Evolutionary conservation across 2,888 invertebrate species (phyloP).

Genomic region (Ornithoptera alexandrae): DNA sequence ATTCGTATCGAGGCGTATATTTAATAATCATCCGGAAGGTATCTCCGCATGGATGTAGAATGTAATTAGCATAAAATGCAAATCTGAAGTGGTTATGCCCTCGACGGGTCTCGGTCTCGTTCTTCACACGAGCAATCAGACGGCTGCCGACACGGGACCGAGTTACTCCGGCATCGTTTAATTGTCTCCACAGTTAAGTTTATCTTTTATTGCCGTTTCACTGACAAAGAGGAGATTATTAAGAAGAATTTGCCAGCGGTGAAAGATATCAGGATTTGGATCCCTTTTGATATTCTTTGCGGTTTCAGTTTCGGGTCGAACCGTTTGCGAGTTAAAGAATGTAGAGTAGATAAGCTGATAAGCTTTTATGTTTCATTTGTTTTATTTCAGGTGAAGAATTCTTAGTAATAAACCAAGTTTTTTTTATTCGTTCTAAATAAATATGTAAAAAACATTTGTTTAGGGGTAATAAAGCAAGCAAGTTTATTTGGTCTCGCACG

Average conservation of each 20-base stretch:
- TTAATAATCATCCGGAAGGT: conserved; percentile 12
- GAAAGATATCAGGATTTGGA: background rate
- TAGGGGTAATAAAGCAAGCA: background rate
- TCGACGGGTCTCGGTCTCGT: background rate
- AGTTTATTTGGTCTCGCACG: background rate
- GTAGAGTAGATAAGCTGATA: too few species aligned
- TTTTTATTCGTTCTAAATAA: background rate
- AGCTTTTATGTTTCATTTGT: too few species aligned
- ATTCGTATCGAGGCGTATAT: conserved; percentile 1
- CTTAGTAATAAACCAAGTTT: too few species aligned
- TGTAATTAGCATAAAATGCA: conserved; percentile 25
- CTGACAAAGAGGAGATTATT: conserved; percentile 20
- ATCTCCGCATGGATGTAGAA: conserved; percentile 3
- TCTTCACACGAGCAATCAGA: conserved; percentile 15
- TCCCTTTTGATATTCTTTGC: too few species aligned
- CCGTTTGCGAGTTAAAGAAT: too few species aligned
- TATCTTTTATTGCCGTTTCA: conserved; percentile 26
- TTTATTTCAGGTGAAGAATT: too few species aligned
- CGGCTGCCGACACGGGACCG: conserved; percentile 12
- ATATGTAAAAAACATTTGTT: conserved; percentile 5
- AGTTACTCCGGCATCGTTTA: conserved; percentile 24
- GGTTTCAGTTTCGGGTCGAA: too few species aligned
- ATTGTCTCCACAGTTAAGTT: conserved; percentile 24
- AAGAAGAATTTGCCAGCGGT: conserved; percentile 4
- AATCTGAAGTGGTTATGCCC: conserved; percentile 9